These are phyloP conservation scores for Chloroceryle inda DNA, from an alignment of 2,797 vertebrate species.

Conservation along the genomic window DNA sequence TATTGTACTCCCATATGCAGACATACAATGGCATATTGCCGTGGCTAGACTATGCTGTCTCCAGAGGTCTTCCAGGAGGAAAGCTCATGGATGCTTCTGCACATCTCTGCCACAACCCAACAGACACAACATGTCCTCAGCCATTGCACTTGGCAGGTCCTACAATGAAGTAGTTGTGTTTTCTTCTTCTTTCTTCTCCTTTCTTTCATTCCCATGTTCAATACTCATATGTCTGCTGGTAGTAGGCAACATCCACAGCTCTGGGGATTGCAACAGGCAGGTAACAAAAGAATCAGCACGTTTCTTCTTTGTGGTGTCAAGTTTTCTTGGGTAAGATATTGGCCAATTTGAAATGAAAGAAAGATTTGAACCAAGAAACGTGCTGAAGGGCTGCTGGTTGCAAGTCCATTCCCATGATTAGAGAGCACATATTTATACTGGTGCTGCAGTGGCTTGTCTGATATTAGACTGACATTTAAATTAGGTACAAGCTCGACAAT, in stretches of 20 bases:
- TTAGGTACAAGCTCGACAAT: constrained; percentile 6
- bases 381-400: not conserved
- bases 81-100: not conserved
- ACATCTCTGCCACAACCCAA: not conserved
- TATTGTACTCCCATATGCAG: not conserved
- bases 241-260: not conserved
- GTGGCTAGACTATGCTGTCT: not conserved
- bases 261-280: not conserved
- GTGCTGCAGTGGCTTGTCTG: not conserved
- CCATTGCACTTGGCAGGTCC: not conserved
- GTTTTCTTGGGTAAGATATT: not conserved
- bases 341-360: not conserved
- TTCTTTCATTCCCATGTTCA: not conserved
- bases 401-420: not conserved
- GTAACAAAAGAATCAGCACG: not conserved
- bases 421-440: not conserved
- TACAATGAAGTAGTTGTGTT: not conserved
- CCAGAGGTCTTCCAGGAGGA: not conserved
- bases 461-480: constrained; percentile 29
- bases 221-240: not conserved
- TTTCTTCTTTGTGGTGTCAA: not conserved
- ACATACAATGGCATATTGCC: not conserved
- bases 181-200: not conserved
- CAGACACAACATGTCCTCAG: not conserved
- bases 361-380: not conserved